Percentiles rank a stretch among this genome's conserved stretches.
These are phyloP conservation scores for Melanargia galathea DNA, from an alignment of 2,888 invertebrate genomes.

Conservation along the genomic window DNA sequence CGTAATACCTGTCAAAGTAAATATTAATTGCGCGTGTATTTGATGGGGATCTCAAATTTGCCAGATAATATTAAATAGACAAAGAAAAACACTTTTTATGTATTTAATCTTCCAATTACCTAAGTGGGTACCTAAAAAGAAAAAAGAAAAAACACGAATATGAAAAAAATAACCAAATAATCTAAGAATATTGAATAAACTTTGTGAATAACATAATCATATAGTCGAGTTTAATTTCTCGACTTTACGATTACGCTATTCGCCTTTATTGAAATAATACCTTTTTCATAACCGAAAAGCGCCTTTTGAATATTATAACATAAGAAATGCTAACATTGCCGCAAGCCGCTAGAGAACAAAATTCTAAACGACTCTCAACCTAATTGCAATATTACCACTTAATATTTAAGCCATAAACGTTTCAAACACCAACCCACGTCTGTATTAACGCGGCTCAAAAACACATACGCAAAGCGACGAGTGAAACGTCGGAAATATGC, in stretches of 20 bases:
- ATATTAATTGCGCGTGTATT: too few relatives aligned
- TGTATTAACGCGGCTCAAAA: conserved; percentile 38
- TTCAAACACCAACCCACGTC: conserved; percentile 16
- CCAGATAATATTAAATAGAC: too few relatives aligned
- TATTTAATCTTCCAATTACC: too few relatives aligned
- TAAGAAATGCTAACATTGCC: conserved; percentile 4
- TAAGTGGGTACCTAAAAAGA: background rate
- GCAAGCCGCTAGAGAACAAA: background rate
- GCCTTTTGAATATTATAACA: background rate
- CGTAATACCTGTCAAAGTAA: too few relatives aligned
- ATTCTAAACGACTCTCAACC: conserved; percentile 8
- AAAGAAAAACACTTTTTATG: too few relatives aligned
- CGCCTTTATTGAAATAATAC: background rate
- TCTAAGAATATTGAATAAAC: background rate
- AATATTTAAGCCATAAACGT: conserved; percentile 24
- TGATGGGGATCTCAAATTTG: too few relatives aligned
- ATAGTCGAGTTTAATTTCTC: background rate
- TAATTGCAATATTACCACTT: conserved; percentile 27
- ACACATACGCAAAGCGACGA: conserved; percentile 43
- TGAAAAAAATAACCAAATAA: too few relatives aligned
- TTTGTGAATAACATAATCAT: background rate
- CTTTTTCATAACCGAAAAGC: background rate
- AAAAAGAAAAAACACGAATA: background rate
- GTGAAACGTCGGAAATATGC: conserved; percentile 45
- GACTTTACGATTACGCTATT: too few relatives aligned